phyloP scores from a whole-genome alignment of 1,140 invertebrate species.

The Prorops nasuta region DNA sequence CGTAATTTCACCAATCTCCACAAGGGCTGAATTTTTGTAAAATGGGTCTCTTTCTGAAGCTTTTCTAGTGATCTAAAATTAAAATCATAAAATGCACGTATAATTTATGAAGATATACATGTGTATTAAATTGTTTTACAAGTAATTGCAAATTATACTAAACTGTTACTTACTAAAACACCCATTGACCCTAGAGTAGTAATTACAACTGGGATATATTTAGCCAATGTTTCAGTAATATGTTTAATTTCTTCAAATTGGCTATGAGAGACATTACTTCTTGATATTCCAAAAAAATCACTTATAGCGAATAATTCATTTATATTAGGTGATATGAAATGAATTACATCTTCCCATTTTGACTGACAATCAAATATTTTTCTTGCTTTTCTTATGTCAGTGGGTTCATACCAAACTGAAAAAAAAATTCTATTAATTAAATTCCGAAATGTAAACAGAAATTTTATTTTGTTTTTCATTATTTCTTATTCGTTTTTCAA shows the following conservation, averaged over 20 bases:
- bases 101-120: too few relatives aligned
- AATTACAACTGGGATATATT: slow-evolving; percentile 44
- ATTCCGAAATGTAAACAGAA: not conserved
- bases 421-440: slow-evolving; percentile 24
- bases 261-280: slow-evolving; percentile 13
- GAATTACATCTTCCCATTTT: slow-evolving; percentile 48
- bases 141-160: too few relatives aligned
- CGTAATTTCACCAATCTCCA: slow-evolving; percentile 21
- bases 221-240: slow-evolving; percentile 33
- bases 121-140: not conserved
- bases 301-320: slow-evolving; percentile 56
- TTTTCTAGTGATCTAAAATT: slow-evolving; percentile 42
- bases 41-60: slow-evolving; percentile 29
- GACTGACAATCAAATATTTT: slow-evolving; percentile 56
- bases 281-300: slow-evolving; percentile 34
- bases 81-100: too few relatives aligned
- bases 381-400: slow-evolving; percentile 58
- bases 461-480: too few relatives aligned
- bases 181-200: slow-evolving; percentile 48
- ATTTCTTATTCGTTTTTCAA: too few relatives aligned
- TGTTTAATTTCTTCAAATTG: slow-evolving; percentile 22
- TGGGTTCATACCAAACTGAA: slow-evolving; percentile 69
- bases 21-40: too few relatives aligned
- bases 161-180: slow-evolving; percentile 45
- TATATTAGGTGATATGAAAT: slow-evolving; percentile 63